Base-by-base conservation (phyloP, 2,113 vertebrate species). In the Sitta europaea region DNA sequence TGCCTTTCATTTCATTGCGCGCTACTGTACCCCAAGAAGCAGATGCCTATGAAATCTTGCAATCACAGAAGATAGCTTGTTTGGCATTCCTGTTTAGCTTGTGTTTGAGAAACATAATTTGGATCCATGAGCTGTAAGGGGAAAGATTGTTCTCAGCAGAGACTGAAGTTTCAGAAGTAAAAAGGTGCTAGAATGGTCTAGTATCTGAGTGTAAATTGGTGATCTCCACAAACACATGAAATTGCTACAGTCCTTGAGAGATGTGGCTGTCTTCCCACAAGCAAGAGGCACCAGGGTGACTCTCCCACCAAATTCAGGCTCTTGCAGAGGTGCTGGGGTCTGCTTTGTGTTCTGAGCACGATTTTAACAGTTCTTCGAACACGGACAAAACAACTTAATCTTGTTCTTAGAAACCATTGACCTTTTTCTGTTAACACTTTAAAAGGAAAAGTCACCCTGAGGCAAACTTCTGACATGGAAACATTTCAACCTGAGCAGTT, bases 361-460 rank as follows among this genome's bases (percentile, higher is more conserved):
- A 11, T 68, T 80, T 51, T 14, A 71, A 59, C 33, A 82, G 21
- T 85, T 94, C 78, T n/a, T 88, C 0, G 0, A 75, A 90, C 45
- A 23, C 0, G 1, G 28, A 42, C 70, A 54, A 75, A 86, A 61
- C 42, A 90, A 67, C 76, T 91, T 85, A 50, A 78, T 86, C 81
- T 45, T 75, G n/a, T 85, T 93, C 90, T 94, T 50, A 40, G 85
- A 88, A 96, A 67, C 45, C 62, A 27, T 9, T 95, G 84, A 82
- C 57, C 74, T 85, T 93, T 90, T 82, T 45, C 74, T 92, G 50
- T 82, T 93, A 85, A 94, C n/a, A 16, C 53, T 75, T 93, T 11
- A 55, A 62, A 90, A 86, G 43, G 62, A 86, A 72, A 92, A 82
- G 62, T 85, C 65, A 86, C 74, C 88, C 82, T 70, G 62, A 92